A percentile compares a stretch with the other conserved stretches of the same genome.
Conservation (phyloP, 2,113 vertebrate genomes). For the Petrocephalus microphthalmus region DNA sequence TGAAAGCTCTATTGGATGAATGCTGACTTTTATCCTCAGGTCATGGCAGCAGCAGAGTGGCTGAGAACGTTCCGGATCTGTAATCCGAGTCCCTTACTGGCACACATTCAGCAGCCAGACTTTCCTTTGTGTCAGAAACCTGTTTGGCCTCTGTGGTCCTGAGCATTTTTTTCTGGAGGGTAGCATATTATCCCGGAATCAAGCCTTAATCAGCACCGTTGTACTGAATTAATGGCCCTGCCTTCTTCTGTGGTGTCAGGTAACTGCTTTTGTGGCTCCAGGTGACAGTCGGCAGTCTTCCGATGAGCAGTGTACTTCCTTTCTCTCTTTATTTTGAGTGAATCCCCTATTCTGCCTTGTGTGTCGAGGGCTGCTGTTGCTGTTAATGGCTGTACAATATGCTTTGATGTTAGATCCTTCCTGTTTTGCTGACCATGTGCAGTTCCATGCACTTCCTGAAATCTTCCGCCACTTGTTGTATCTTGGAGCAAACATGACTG, state of each 20-base stretch:
- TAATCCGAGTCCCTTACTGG: background rate
- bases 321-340: background rate
- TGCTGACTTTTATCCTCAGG: background rate
- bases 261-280: background rate
- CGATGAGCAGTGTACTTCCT: background rate
- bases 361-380: background rate
- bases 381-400: background rate
- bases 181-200: background rate
- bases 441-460: background rate
- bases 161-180: background rate
- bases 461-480: background rate
- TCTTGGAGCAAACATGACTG: background rate
- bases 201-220: background rate
- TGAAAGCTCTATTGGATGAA: background rate
- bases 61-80: background rate
- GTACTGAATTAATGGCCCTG: background rate
- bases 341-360: background rate
- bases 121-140: constrained; percentile 6
- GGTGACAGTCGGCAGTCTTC: background rate
- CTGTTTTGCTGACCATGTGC: background rate
- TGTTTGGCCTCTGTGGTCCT: background rate
- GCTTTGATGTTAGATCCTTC: background rate
- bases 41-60: background rate
- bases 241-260: background rate
- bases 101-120: background rate